Evolutionary conservation across 2,888 invertebrate species (phyloP).

Genomic region (Phalera bucephala): DNA sequence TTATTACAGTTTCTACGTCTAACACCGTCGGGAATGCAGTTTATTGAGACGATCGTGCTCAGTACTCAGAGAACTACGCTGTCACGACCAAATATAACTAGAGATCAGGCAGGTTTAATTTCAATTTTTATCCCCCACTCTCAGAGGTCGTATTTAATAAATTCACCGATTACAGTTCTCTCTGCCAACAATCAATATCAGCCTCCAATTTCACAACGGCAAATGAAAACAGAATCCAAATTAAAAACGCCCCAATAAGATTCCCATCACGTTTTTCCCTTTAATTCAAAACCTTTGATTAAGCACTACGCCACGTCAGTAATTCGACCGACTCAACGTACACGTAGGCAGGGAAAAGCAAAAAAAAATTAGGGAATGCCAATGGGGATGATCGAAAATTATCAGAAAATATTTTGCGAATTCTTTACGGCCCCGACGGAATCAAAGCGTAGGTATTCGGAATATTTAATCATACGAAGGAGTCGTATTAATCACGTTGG

Average conservation of each 20-base stretch:
- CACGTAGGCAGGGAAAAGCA: constrained; percentile 4
- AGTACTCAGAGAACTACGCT: too few species aligned
- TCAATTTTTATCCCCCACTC: too few species aligned
- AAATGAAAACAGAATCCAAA: neutral
- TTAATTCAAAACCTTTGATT: constrained; percentile 9
- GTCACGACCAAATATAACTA: too few species aligned
- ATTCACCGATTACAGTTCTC: too few species aligned
- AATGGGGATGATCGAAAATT: constrained; percentile 13
- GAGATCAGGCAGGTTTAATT: too few species aligned
- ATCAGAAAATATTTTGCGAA: constrained; percentile 34
- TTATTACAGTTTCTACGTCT: too few species aligned
- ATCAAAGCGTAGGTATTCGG: constrained; percentile 41
- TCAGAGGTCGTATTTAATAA: too few species aligned
- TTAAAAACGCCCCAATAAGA: neutral
- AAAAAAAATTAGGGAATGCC: constrained; percentile 19
- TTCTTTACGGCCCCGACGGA: constrained; percentile 23
- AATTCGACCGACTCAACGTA: constrained; percentile 2
- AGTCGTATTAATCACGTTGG: constrained; percentile 42
- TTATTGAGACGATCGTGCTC: too few species aligned
- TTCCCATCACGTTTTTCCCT: constrained; percentile 1
- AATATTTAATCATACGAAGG: constrained; percentile 47
- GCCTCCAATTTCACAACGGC: neutral
- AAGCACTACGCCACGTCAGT: neutral
- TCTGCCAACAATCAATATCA: too few species aligned
- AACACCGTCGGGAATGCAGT: too few species aligned